phyloP scores from a whole-genome alignment of 2,888 invertebrate genomes.

The Lepidochrysops patricia region DNA sequence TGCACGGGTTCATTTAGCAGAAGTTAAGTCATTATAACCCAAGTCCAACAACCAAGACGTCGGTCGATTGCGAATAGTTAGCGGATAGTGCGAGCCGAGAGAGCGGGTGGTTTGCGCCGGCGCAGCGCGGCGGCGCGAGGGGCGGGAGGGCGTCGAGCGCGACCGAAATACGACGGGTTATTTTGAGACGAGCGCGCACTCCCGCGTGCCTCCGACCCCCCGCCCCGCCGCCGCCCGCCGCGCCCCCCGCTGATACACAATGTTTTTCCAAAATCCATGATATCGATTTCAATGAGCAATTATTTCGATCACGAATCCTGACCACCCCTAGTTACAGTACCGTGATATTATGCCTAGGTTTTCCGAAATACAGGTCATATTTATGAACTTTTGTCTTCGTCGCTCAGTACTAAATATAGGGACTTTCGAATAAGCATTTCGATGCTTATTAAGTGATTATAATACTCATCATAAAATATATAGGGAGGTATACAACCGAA shows the following conservation, averaged over 20 bases:
- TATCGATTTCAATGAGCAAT: slow-evolving; percentile 14
- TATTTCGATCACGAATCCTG: too few species aligned
- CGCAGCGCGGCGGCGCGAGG: slow-evolving; percentile 32
- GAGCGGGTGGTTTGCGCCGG: slow-evolving; percentile 33
- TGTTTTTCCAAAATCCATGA: slow-evolving; percentile 15
- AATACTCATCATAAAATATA: too few species aligned
- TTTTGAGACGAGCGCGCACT: slow-evolving; percentile 55
- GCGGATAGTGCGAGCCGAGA: slow-evolving; percentile 80
- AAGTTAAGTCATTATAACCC: slow-evolving; percentile 86
- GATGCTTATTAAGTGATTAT: too few species aligned
- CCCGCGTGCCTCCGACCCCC: slow-evolving; percentile 40
- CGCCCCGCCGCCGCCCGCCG: slow-evolving; percentile 14
- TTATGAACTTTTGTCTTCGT: too few species aligned
- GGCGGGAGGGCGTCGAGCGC: slow-evolving; percentile 43
- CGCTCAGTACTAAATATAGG: too few species aligned
- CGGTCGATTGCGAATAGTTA: slow-evolving; percentile 94
- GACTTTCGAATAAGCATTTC: too few species aligned
- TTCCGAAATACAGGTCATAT: too few species aligned
- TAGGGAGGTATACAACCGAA: too few species aligned
- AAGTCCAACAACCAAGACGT: slow-evolving; percentile 88
- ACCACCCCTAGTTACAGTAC: neutral
- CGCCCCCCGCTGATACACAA: neutral
- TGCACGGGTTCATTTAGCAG: slow-evolving; percentile 79
- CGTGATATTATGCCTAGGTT: neutral
- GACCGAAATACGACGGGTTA: slow-evolving; percentile 70